Percentiles rank a stretch among this genome's conserved stretches.
phyloP scores from a whole-genome alignment of 2,888 invertebrate genomes.

The Eucera pruinosa region DNA sequence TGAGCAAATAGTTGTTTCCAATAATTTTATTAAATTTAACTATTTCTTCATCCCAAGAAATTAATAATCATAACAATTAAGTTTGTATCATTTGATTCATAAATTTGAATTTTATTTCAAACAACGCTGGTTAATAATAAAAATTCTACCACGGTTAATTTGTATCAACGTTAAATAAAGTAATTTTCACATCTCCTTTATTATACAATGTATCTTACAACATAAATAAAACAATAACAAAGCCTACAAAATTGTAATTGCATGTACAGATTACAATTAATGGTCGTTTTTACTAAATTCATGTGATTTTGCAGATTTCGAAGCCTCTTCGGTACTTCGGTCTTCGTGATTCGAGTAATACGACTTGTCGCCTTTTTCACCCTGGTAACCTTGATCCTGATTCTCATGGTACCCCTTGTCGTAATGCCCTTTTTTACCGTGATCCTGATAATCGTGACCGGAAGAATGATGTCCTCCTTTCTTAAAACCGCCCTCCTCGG shows the following conservation, averaged over 20 bases:
- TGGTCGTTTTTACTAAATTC: slow-evolving; percentile 78
- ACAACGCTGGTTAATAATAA: too few species aligned
- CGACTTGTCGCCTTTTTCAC: slow-evolving; percentile 86
- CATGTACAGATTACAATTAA: background rate
- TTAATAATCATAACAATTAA: too few species aligned
- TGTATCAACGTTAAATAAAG: background rate
- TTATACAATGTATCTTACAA: slow-evolving; percentile 6
- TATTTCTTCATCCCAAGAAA: too few species aligned
- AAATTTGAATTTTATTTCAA: too few species aligned
- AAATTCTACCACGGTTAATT: background rate
- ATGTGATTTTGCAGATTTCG: slow-evolving; percentile 85
- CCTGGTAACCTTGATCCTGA: slow-evolving; percentile 86
- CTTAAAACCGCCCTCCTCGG: slow-evolving; percentile 86
- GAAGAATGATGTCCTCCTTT: slow-evolving; percentile 86
- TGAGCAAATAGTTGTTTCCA: too few species aligned
- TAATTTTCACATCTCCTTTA: slow-evolving; percentile 24
- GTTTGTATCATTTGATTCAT: too few species aligned
- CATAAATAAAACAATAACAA: slow-evolving; percentile 27
- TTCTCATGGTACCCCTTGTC: slow-evolving; percentile 87
- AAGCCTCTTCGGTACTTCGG: slow-evolving; percentile 86
- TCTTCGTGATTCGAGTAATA: slow-evolving; percentile 86
- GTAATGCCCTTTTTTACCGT: slow-evolving; percentile 86
- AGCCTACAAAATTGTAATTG: background rate
- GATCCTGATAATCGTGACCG: slow-evolving; percentile 85
- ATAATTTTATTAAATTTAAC: too few species aligned